A percentile compares a stretch with the other conserved stretches of the same genome.
phyloP scores from a whole-genome alignment of 2,797 vertebrate genomes.

The Agapornis canus region DNA sequence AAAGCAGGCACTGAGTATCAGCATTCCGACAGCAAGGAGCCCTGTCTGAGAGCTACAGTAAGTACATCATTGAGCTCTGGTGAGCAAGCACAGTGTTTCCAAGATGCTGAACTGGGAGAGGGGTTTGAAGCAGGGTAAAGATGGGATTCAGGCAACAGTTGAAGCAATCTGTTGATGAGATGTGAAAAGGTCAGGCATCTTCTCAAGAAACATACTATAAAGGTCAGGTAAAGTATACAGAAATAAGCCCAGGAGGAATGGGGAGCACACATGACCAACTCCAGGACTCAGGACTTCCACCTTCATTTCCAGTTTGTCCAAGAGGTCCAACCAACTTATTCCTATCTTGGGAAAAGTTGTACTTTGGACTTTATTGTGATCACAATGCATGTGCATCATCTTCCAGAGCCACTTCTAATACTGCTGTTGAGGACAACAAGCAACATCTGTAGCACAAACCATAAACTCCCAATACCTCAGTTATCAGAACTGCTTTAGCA shows the following conservation, averaged over 20 bases:
- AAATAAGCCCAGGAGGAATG: not conserved
- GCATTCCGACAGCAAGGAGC: not conserved
- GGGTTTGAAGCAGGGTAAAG: not conserved
- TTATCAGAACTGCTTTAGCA: not conserved
- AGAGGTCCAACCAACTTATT: not conserved
- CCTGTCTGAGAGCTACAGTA: not conserved
- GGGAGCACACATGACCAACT: not conserved
- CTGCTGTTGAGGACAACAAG: not conserved
- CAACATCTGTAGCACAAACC: not conserved
- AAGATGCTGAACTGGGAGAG: not conserved
- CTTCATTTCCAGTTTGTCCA: not conserved
- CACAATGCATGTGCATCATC: rapidly evolving
- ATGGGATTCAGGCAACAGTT: not conserved
- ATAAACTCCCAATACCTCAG: rapidly evolving
- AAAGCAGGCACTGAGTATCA: not conserved
- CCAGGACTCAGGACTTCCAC: not conserved
- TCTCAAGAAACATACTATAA: not conserved
- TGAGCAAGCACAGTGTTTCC: not conserved
- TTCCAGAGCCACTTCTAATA: not conserved
- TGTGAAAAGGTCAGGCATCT: constrained; percentile 65
- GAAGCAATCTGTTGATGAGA: not conserved
- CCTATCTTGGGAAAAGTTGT: not conserved
- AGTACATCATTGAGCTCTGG: not conserved
- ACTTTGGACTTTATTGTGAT: not conserved
- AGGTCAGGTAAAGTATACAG: not conserved